Base-by-base conservation (phyloP, 2,888 invertebrate genomes). In the Oscheius myriophilus region DNA sequence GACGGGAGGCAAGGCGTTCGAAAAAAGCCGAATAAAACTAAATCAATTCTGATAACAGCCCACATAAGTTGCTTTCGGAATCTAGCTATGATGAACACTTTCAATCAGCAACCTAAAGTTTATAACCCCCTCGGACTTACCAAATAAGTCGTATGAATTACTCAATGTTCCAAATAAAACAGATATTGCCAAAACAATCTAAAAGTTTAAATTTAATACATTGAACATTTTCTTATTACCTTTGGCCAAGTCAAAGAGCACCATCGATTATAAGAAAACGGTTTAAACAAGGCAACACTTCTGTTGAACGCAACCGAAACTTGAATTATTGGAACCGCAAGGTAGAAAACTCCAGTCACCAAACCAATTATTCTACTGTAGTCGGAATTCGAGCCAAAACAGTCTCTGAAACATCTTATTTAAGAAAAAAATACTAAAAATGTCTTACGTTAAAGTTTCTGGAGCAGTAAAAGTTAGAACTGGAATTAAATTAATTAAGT, bases 391-490 rank as follows among this genome's bases (percentile, higher is more conserved):
- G 43, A 43, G 18, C 58, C 58, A n/a, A 41, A 58, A 18, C 42
- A 18, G 21, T 58, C 43, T 43, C 58, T 58, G 58, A 58, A 58
- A 58, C 11, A 11, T 49, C 7, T 18, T 18, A 18, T n/a, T 3
- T 1, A 18, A 49, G 11, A 18, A 23, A 12, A 21, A 39, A 41
- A 14, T 23, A 41, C 18, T 18, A n/a, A n/a, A n/a, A n/a, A 3
- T n/a, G 16, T 41, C 41, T 57, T 41, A 57, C 57, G 41, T 41
- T 42, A 57, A 41, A 9, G 57, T 57, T 23, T 57, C 57, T 7
- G 57, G 57, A n/a, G 57, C 57, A 11, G 57, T 57, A 18, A 57
- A 57, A 21, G 41, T 14, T 11, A 57, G 21, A n/a, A 57, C 57
- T 41, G 57, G 57, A 16, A 57, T 18, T 1, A 57, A 21, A 41